Base-by-base conservation (phyloP, 2,797 vertebrate species). In the Euphonia xanthogaster region DNA sequence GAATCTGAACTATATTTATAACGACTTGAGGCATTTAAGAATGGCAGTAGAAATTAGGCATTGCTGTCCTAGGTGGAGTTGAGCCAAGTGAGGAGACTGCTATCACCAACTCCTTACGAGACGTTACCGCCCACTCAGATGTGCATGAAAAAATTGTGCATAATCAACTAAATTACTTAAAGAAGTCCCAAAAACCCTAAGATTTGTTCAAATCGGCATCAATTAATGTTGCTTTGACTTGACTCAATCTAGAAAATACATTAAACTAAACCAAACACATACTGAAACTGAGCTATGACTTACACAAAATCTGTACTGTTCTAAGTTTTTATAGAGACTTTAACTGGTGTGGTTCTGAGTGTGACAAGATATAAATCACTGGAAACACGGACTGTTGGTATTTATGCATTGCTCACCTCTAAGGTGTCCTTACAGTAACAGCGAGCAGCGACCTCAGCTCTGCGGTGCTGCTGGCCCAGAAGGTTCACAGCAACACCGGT, bases 291-390 rank as follows among this genome's bases (percentile, higher is more conserved):
- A 47, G 33, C 21, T 14, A 11, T 0, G 19, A 33, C 28, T 21
- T 21, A 13, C 1, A 33, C 37, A 30, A 60, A 67, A 55, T 30
- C 39, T 4, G 3, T 1, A 25, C 33, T 3, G 3, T 27, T 70
- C 8, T 2, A 37, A 72, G 51, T 14, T 39, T 33, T 6, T 5
- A 19, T 2, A 14, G 37, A 10, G 50, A 53, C 13, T 6, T 50
- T 3, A 28, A 11, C 7, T 2, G 22, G 33, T 2, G 20, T 7
- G 24, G 16, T n/a, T 2, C 40, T 7, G 20, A 1, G 1, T 4
- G 62, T 12, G 71, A 57, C 54, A 65, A 14, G 20, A 19, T 0
- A 2, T 0, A 11, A 31, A 10, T 10, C 2, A 15, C 28, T 2
- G 23, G 18, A 42, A 39, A 24, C 30, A 3, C n/a, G 8, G 66